Evolutionary conservation across 2,113 vertebrate species (phyloP), one percentile per base, ranked within the genome.

Genomic region (Platanista minor): DNA sequence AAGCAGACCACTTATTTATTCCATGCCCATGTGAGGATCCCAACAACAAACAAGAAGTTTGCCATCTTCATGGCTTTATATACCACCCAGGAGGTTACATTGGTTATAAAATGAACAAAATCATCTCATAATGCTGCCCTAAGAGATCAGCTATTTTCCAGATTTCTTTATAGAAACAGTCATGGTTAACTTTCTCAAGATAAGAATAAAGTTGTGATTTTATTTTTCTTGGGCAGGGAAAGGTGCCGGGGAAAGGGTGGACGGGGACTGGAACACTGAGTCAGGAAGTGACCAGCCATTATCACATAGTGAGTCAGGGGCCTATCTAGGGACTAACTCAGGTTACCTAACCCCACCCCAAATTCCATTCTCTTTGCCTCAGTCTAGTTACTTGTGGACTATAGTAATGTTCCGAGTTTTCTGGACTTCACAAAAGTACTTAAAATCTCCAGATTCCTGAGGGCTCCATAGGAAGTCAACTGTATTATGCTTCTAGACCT

Each of bases 221-320:
- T 72, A 59, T 93, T 96, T 93, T 62, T 67, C 23, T 33, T 54
- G 49, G 43, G 33, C 33, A 81, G 31, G 39, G 64, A 52, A 88
- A 86, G 36, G n/a, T 66, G 41, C 39, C 33, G 9, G 10, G 31
- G 54, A 62, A 39, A 61, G 25, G 33, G 20, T 64, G 41, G 33
- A 29, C 0, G 31, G 39, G 25, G 33, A 33, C 80, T 82, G 75
- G 67, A 93, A 86, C 7, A 17, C 18, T 43, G 54, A 95, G 66
- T 31, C 88, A 88, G 96, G 97, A 97, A 97, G 64, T 94, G 67
- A 85, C 66, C 39, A 36, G 77, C 29, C 62, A 62, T 94, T 93
- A 94, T 86, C 87, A 52, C 71, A 78, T 1, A 43, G 59, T 97
- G 97, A 97, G 77, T 97, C 97, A 97, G 85, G 81, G 85, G 29